These are phyloP conservation scores for Dasyornis broadbenti DNA, from an alignment of 2,113 vertebrate genomes.

Conservation along the genomic window DNA sequence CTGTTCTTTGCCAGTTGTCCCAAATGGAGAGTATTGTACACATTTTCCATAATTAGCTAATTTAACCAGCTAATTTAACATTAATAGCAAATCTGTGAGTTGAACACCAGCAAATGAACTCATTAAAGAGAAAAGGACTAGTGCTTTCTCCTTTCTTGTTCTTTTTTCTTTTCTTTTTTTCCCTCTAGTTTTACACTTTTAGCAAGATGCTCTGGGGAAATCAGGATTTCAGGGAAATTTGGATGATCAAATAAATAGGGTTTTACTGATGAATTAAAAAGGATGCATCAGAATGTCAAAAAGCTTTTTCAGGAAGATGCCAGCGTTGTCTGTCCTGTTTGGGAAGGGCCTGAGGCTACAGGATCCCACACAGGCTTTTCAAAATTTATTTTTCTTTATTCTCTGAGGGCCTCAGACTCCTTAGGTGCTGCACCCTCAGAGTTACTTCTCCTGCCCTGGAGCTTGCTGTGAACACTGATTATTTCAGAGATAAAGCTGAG, in stretches of 20 bases:
- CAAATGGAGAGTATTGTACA: neutral
- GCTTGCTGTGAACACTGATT: neutral
- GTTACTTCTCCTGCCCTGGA: neutral
- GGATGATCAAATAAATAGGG: neutral
- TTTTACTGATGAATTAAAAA: neutral
- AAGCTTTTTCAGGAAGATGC: neutral
- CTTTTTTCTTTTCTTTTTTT: neutral
- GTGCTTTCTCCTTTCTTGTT: neutral
- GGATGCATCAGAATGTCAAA: neutral
- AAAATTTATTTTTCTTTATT: neutral
- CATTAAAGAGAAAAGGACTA: constrained; percentile 14
- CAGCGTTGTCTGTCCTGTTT: neutral
- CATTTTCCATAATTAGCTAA: constrained; percentile 47
- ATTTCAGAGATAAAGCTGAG: neutral
- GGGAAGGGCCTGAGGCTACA: neutral
- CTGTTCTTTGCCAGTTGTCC: neutral
- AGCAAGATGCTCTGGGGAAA: constrained; percentile 31
- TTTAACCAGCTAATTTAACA: constrained; percentile 53
- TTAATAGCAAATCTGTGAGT: constrained; percentile 28
- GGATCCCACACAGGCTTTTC: neutral
- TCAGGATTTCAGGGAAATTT: constrained; percentile 12
- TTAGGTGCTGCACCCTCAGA: neutral
- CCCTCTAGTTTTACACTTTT: neutral
- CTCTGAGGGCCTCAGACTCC: neutral
- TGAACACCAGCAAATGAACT: constrained; percentile 31